These are phyloP conservation scores for Prionailurus viverrinus DNA, from an alignment of 2,113 vertebrate species.

Conservation along the genomic window DNA sequence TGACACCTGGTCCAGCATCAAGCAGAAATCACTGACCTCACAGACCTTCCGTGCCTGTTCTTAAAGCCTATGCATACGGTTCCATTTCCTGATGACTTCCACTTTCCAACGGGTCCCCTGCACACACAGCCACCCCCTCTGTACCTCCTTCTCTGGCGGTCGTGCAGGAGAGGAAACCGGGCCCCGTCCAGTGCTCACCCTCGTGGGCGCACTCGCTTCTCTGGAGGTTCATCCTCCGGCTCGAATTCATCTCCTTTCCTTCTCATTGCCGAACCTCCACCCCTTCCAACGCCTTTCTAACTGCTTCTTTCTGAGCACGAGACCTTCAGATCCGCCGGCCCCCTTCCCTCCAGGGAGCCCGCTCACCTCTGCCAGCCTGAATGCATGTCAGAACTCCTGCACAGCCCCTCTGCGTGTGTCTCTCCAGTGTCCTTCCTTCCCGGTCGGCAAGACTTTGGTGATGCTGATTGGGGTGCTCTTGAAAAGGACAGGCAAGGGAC, in stretches of 20 bases:
- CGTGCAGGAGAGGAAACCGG: fast-evolving
- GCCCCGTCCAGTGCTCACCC: not conserved
- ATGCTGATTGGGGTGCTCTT: not conserved
- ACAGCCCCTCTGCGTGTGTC: fast-evolving
- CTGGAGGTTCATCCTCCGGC: not conserved
- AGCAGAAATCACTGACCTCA: not conserved
- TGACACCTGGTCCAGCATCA: not conserved
- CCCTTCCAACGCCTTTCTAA: not conserved
- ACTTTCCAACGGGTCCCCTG: not conserved
- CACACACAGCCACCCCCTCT: no score
- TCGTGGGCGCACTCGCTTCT: not conserved
- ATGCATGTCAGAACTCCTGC: not conserved
- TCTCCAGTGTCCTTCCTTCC: not conserved
- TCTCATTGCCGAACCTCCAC: not conserved
- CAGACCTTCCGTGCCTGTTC: not conserved
- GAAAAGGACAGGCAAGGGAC: not conserved
- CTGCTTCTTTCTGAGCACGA: not conserved
- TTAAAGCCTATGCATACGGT: not conserved
- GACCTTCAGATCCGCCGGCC: not conserved
- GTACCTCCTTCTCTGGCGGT: not conserved
- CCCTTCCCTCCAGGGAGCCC: not conserved
- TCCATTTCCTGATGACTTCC: not conserved
- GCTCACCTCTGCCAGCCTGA: not conserved
- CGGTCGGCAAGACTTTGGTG: not conserved
- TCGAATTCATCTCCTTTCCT: not conserved